Evolutionary conservation across 2,888 invertebrate genomes (phyloP).

Genomic region (Ichneumoninae sp.): DNA sequence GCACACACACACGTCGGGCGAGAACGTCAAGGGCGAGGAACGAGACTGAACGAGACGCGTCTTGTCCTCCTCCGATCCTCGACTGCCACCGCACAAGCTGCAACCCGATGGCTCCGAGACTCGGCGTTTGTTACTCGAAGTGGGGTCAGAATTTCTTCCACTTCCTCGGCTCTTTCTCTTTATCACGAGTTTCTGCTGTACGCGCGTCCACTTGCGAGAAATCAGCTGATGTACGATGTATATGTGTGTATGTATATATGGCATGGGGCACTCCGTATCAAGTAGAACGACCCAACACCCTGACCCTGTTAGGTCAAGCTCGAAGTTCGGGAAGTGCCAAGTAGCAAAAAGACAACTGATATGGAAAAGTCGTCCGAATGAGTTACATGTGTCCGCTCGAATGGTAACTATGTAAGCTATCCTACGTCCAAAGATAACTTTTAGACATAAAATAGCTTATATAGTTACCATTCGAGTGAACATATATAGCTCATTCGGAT

Average conservation of each 20-base stretch:
- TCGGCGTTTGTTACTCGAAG: background rate
- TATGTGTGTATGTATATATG: background rate
- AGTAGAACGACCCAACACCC: too few relatives aligned
- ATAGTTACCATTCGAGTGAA: too few relatives aligned
- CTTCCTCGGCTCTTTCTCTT: slow-evolving; percentile 13
- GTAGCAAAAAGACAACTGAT: too few relatives aligned
- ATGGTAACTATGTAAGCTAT: too few relatives aligned
- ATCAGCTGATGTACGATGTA: slow-evolving; percentile 25
- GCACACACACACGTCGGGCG: background rate
- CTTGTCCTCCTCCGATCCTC: slow-evolving; percentile 20
- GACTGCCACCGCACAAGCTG: slow-evolving; percentile 43
- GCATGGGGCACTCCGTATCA: background rate
- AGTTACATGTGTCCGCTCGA: too few relatives aligned
- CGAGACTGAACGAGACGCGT: background rate
- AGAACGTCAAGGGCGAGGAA: slow-evolving; percentile 20
- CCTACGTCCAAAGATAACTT: too few relatives aligned
- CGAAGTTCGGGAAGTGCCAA: too few relatives aligned
- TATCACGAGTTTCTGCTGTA: background rate
- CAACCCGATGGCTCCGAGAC: slow-evolving; percentile 7
- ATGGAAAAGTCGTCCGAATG: too few relatives aligned
- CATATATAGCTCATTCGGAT: too few relatives aligned
- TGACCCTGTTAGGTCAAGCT: too few relatives aligned
- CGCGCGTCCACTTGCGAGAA: background rate
- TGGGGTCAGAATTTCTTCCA: slow-evolving; percentile 10
- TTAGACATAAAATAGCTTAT: too few relatives aligned